A percentile compares a stretch with the other conserved stretches of the same genome.
Conservation (phyloP, 2,888 invertebrate genomes). For the Mimachlamys varia region DNA sequence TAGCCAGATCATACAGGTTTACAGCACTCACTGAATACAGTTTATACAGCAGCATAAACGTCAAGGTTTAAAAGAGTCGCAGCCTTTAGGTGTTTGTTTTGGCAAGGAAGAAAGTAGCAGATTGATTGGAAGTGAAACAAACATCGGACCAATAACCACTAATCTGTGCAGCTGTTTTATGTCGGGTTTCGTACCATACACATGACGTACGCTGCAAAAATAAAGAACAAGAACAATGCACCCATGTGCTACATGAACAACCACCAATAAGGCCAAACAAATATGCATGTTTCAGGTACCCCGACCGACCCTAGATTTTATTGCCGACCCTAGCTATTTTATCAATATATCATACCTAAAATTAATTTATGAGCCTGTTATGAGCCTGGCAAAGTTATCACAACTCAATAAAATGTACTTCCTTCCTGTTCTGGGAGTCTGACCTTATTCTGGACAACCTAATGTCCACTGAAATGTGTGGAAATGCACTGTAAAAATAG, state of each 20-base stretch:
- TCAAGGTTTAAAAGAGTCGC: neutral
- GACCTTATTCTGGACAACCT: too few relatives aligned
- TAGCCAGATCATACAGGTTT: neutral
- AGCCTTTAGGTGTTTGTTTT: neutral
- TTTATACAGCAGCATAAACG: neutral
- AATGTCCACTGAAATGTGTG: too few relatives aligned
- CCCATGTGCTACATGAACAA: neutral
- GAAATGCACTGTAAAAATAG: too few relatives aligned
- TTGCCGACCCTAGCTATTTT: too few relatives aligned
- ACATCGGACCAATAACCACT: neutral
- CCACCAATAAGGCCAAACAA: too few relatives aligned
- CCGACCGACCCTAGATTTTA: too few relatives aligned
- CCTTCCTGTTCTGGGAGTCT: too few relatives aligned
- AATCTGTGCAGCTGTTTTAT: slow-evolving; percentile 13
- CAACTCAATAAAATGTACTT: too few relatives aligned
- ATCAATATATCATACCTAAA: too few relatives aligned
- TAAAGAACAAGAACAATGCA: neutral
- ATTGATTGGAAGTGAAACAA: neutral
- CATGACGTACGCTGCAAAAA: neutral
- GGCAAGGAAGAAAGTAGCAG: neutral
- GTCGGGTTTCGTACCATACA: neutral
- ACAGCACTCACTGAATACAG: neutral
- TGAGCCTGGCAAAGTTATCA: too few relatives aligned
- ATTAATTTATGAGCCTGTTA: too few relatives aligned
- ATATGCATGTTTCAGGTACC: too few relatives aligned